Conservation (phyloP, 2,797 vertebrate genomes). For the Florisuga fusca region DNA sequence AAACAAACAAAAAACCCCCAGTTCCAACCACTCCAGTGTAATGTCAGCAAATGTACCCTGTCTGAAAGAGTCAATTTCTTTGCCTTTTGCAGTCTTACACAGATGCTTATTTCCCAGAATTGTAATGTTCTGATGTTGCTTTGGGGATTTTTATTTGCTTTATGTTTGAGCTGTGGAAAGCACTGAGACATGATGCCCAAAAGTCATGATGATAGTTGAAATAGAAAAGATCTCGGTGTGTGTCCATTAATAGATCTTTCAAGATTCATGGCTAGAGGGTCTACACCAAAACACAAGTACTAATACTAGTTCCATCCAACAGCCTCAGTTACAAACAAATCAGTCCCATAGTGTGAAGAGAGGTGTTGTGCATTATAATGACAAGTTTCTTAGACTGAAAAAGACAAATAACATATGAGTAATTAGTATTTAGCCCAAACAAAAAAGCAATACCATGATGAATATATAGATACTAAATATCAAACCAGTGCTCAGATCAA, state of each 20-base stretch:
- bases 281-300: background rate
- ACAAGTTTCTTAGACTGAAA: background rate
- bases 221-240: background rate
- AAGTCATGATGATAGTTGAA: background rate
- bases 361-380: background rate
- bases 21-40: background rate
- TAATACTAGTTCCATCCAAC: background rate
- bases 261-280: background rate
- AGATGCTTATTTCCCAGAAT: background rate
- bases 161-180: background rate
- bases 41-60: background rate
- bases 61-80: background rate
- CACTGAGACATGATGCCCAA: background rate
- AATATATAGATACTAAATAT: background rate
- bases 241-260: background rate
- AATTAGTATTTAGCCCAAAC: background rate
- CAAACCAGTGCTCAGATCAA: background rate
- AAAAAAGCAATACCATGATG: background rate
- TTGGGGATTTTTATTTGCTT: background rate
- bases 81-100: background rate
- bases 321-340: background rate
- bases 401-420: background rate
- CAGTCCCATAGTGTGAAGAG: background rate
- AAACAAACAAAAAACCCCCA: background rate
- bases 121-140: background rate